phyloP scores from a whole-genome alignment of 1,140 invertebrate genomes.

The Zelostemma sp. region DNA sequence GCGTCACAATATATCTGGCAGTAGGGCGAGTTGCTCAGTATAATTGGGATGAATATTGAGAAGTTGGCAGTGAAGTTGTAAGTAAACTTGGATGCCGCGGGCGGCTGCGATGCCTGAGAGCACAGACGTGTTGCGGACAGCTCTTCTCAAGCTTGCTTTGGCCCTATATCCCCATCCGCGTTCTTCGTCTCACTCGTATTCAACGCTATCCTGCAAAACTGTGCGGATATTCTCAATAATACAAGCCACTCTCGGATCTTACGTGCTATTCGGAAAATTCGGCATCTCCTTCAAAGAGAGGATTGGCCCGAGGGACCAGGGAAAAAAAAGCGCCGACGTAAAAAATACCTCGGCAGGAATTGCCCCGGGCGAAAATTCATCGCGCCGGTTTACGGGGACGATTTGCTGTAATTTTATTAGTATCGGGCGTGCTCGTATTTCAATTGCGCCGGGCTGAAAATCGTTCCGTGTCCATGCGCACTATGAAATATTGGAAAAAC shows the following conservation, averaged over 20 bases:
- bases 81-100: conserved; percentile 69
- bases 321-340: conserved; percentile 21
- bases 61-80: conserved; percentile 70
- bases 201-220: conserved; percentile 48
- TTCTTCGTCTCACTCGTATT: conserved; percentile 36
- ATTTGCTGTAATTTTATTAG: too few relatives aligned
- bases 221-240: conserved; percentile 57
- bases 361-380: too few relatives aligned
- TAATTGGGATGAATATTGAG: conserved; percentile 71
- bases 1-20: conserved; percentile 50
- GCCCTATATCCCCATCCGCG: conserved; percentile 48
- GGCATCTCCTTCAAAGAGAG: conserved; percentile 37
- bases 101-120: conserved; percentile 66
- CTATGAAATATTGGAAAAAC: too few relatives aligned
- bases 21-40: conserved; percentile 60
- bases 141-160: conserved; percentile 53
- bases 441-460: too few relatives aligned
- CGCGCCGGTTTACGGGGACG: too few relatives aligned
- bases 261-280: conserved; percentile 43
- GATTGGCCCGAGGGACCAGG: conserved; percentile 27
- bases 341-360: too few relatives aligned
- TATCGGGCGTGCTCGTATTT: too few relatives aligned
- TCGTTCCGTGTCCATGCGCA: too few relatives aligned
- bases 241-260: conserved; percentile 31
- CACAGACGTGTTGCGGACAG: conserved; percentile 71